These are phyloP conservation scores for Syngnathus acus DNA, from an alignment of 2,797 vertebrate species.

Conservation along the genomic window DNA sequence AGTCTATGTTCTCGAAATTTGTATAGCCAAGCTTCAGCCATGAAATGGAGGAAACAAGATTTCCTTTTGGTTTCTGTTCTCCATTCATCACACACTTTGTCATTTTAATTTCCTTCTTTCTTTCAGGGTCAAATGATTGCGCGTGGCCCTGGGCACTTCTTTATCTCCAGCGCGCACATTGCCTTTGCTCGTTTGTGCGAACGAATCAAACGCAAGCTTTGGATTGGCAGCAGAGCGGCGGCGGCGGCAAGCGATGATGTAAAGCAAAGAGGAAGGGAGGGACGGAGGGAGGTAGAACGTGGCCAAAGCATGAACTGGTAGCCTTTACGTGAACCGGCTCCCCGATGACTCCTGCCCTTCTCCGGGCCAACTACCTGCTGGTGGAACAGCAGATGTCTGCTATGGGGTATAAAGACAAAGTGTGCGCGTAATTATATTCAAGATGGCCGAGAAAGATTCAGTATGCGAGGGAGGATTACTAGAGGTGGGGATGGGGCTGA, in stretches of 20 bases:
- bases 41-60: constrained; percentile 46
- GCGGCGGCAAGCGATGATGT: neutral
- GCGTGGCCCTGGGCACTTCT: constrained; percentile 53
- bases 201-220: constrained; percentile 32
- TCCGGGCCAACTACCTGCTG: constrained; percentile 63
- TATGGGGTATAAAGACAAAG: constrained; percentile 25
- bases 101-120: constrained; percentile 47
- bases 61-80: constrained; percentile 35
- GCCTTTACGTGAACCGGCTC: constrained; percentile 61
- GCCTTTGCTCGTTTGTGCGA: constrained; percentile 13
- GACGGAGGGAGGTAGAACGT: constrained; percentile 14
- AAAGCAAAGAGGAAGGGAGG: neutral
- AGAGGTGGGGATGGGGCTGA: constrained; percentile 21
- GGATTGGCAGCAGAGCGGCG: constrained; percentile 13
- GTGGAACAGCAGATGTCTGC: constrained; percentile 63
- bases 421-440: constrained; percentile 38
- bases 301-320: constrained; percentile 51
- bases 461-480: constrained; percentile 49
- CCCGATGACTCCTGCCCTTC: constrained; percentile 53
- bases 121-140: constrained; percentile 56
- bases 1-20: constrained; percentile 28
- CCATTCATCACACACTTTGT: constrained; percentile 43
- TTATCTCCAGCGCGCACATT: constrained; percentile 52
- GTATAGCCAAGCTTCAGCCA: constrained; percentile 25
- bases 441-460: constrained; percentile 44